phyloP scores from a whole-genome alignment of 2,113 vertebrate genomes.

The Anser cygnoides region DNA sequence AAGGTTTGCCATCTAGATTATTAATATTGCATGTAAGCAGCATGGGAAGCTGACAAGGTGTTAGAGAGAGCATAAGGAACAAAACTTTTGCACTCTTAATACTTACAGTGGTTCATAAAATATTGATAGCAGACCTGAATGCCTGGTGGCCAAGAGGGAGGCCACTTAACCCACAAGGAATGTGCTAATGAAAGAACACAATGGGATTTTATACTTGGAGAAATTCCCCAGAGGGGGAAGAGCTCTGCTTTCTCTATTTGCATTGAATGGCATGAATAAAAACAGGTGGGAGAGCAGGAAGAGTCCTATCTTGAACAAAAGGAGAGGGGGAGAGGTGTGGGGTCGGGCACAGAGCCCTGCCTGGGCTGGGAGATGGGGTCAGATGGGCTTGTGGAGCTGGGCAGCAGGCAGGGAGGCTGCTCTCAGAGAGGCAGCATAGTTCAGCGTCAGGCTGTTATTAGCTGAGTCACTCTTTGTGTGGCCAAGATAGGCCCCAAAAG shows the following conservation, averaged over 20 bases:
- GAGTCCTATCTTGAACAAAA: not conserved
- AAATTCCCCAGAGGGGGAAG: not conserved
- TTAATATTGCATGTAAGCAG: not conserved
- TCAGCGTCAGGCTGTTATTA: not conserved
- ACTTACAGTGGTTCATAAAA: conserved; percentile 34
- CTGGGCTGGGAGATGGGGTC: not conserved
- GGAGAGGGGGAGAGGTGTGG: not conserved
- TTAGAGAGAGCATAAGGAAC: not conserved
- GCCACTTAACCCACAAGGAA: not conserved
- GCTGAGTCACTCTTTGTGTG: not conserved
- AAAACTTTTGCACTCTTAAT: conserved; percentile 2
- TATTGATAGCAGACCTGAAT: conserved; percentile 21
- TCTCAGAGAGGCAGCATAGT: not conserved
- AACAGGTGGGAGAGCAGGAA: not conserved
- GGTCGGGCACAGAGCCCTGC: rapidly evolving
- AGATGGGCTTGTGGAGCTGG: not conserved
- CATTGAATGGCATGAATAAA: not conserved
- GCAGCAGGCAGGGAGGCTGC: not conserved
- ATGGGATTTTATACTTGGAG: not conserved
- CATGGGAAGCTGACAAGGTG: not conserved
- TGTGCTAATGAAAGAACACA: not conserved
- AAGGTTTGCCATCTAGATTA: not conserved
- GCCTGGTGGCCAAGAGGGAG: not conserved
- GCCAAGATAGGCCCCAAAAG: not conserved
- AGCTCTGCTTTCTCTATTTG: not conserved